Evolutionary conservation across 2,888 invertebrate species (phyloP), one percentile per base, ranked within the genome.

Genomic region (Smittia sp.): DNA sequence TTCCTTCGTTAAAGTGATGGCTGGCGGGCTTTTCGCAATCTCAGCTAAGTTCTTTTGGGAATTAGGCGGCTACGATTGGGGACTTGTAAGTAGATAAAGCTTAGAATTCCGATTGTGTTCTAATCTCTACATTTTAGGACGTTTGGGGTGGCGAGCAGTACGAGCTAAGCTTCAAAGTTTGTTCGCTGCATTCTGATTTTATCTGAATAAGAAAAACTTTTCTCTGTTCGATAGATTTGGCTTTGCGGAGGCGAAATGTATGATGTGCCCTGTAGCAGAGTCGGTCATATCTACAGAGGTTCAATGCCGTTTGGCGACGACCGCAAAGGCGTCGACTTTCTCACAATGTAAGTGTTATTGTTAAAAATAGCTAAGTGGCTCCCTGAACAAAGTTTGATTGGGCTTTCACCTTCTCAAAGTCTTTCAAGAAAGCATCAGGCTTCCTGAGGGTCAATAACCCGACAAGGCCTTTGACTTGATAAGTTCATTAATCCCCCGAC

Each of bases 21-120:
- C 97, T 75, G 98, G 98, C 13, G 98, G 98, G 0, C 82, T 98
- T 76, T 98, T 98, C 84, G 97, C 98, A 13, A 98, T 98, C 74
- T 90, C 90, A 74, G 84, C 90, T 0, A 87, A 89, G 76, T 98
- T 93, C 85, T 98, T 98, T 83, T 97, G 96, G 96, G 93, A 96
- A 81, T 83, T 98, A 54, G 98, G 96, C 1, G 98, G 97, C 0
- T 96, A 96, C 79, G 96, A 96, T 79, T 90, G 90, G 73, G 94
- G 94, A 0, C 83, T 96, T 1, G 95, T 96, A 78, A 97, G 98
- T 77, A 98, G 98, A 98, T 97, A 97, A 22, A 32, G 3, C 32
- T 32, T n/a, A n/a, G n/a, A n/a, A n/a, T n/a, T n/a, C n/a, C n/a
- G n/a, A n/a, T n/a, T n/a, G n/a, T n/a, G n/a, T n/a, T n/a, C n/a